A percentile compares a stretch with the other conserved stretches of the same genome.
These are phyloP conservation scores for Epinotia ramella DNA, from an alignment of 2,888 invertebrate genomes.

Conservation along the genomic window DNA sequence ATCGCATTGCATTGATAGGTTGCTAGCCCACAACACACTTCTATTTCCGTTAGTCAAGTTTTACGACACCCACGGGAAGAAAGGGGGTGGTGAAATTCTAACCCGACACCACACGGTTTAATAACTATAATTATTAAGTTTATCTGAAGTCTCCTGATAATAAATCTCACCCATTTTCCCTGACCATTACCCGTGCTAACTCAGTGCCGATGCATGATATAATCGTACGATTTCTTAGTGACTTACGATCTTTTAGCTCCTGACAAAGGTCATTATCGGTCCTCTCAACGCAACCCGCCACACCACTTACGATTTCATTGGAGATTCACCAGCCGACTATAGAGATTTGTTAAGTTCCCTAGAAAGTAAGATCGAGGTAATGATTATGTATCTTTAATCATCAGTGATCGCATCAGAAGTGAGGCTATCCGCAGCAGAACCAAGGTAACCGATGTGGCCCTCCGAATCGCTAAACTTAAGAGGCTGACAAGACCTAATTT, in stretches of 20 bases:
- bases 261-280: constrained; percentile 10
- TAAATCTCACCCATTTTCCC: constrained; percentile 13
- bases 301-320: constrained; percentile 24
- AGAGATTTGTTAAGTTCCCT: constrained; percentile 8
- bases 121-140: background rate
- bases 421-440: too few species aligned
- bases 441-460: too few species aligned
- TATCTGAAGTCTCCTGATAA: background rate
- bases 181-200: background rate
- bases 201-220: too few species aligned
- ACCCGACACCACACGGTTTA: too few species aligned
- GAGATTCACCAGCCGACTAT: constrained; percentile 16
- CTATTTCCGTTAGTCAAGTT: too few species aligned
- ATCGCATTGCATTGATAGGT: too few species aligned
- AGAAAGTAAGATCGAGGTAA: constrained; percentile 12
- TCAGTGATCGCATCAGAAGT: too few species aligned
- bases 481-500: too few species aligned
- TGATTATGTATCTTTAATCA: constrained; percentile 6
- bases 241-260: background rate
- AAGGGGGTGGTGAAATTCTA: too few species aligned
- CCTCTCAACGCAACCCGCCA: background rate
- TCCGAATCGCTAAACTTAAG: too few species aligned
- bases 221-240: background rate
- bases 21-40: too few species aligned
- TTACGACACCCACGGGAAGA: too few species aligned